Evolutionary conservation across 2,888 invertebrate species (phyloP).

Genomic region (Spicauda simplicius): DNA sequence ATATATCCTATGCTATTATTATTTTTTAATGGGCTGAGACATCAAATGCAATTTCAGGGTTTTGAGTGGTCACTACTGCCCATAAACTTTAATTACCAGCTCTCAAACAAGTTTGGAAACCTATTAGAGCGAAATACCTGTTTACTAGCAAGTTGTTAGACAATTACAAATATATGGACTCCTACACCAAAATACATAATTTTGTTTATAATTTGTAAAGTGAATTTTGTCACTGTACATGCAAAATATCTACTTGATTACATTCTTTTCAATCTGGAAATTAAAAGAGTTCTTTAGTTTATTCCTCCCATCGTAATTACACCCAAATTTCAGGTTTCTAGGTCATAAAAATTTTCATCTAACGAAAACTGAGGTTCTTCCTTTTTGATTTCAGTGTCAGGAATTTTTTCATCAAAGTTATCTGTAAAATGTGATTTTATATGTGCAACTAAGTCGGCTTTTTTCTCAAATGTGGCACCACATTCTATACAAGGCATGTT

Average conservation of each 20-base stretch:
- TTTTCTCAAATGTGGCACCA: slow-evolving; percentile 84
- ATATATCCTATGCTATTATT: background rate
- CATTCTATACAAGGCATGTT: slow-evolving; percentile 87
- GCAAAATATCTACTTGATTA: slow-evolving; percentile 3
- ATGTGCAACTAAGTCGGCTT: slow-evolving; percentile 84
- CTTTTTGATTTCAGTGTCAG: slow-evolving; percentile 68
- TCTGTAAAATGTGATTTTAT: slow-evolving; percentile 84
- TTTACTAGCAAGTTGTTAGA: no score
- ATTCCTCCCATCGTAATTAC: background rate
- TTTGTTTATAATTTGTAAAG: no score
- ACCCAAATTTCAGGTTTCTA: slow-evolving; percentile 66
- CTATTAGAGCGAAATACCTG: no score
- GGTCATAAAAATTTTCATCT: slow-evolving; percentile 73
- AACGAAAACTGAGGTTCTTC: slow-evolving; percentile 68
- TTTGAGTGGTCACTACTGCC: background rate
- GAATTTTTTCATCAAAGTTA: slow-evolving; percentile 73
- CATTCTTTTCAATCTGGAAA: background rate
- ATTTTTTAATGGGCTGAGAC: background rate
- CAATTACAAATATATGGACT: no score
- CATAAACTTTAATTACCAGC: no score
- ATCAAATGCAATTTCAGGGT: background rate
- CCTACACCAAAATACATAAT: no score
- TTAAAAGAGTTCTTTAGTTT: background rate
- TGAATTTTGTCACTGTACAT: background rate
- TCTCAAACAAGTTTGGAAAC: no score